phyloP scores from a whole-genome alignment of 2,797 vertebrate genomes.

The Cynodonichthys magdalenae region DNA sequence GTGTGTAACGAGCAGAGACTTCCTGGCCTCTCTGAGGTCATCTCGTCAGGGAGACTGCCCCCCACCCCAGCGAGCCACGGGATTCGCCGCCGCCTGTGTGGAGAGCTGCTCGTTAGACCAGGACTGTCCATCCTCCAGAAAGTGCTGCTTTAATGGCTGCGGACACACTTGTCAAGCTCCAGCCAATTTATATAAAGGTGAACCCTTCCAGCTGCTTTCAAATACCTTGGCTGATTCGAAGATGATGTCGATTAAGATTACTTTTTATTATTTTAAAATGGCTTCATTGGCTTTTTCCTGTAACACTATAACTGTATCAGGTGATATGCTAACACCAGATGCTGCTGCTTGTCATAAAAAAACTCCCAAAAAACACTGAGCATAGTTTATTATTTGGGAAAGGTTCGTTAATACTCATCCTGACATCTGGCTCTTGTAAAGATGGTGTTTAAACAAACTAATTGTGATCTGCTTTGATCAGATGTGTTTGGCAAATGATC shows the following conservation, averaged over 20 bases:
- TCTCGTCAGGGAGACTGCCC: slow-evolving; percentile 77
- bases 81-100: slow-evolving; percentile 79
- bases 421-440: slow-evolving; percentile 14
- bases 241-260: neutral
- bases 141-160: slow-evolving; percentile 78
- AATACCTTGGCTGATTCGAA: neutral
- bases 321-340: neutral
- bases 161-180: slow-evolving; percentile 81
- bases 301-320: neutral
- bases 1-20: slow-evolving; percentile 76
- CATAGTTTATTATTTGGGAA: neutral
- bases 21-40: slow-evolving; percentile 72
- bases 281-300: neutral
- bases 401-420: neutral
- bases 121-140: slow-evolving; percentile 75
- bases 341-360: neutral
- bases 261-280: neutral
- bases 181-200: slow-evolving; percentile 83
- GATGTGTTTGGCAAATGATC: slow-evolving; percentile 21
- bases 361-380: neutral
- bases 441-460: slow-evolving; percentile 13
- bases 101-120: slow-evolving; percentile 75
- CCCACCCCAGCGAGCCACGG: slow-evolving; percentile 60
- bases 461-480: slow-evolving; percentile 18
- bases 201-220: neutral